These are phyloP conservation scores for Diachasma alloeum DNA, from an alignment of 1,140 invertebrate species.

Conservation along the genomic window DNA sequence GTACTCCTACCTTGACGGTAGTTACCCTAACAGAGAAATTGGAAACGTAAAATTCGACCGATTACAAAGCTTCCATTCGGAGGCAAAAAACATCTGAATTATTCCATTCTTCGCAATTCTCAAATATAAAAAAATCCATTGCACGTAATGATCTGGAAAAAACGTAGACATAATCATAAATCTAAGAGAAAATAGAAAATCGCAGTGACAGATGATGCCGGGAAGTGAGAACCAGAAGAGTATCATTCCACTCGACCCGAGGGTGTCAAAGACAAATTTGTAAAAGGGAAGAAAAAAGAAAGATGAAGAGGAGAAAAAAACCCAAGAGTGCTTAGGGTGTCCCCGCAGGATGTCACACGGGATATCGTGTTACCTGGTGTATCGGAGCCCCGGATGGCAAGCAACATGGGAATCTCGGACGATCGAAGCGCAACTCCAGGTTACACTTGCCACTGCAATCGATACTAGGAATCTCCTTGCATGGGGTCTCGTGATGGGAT, in stretches of 20 bases:
- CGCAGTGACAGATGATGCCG: constrained; percentile 4
- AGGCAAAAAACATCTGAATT: too few relatives aligned
- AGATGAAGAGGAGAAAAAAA: constrained; percentile 8
- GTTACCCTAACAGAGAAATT: too few relatives aligned
- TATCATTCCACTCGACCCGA: background rate
- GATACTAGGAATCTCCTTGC: background rate
- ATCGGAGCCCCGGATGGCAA: background rate
- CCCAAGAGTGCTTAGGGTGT: constrained; percentile 13
- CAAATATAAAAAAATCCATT: too few relatives aligned
- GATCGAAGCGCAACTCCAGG: constrained; percentile 1
- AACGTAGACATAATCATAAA: too few relatives aligned
- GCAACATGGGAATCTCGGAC: constrained; percentile 1
- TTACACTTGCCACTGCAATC: constrained; percentile 4
- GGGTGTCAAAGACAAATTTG: constrained; percentile 26
- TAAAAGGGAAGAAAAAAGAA: constrained; percentile 4
- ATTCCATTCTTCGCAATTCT: too few relatives aligned
- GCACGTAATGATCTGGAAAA: too few relatives aligned
- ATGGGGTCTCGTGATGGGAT: background rate
- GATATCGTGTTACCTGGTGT: constrained; percentile 24
- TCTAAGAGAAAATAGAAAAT: background rate
- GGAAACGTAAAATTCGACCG: too few relatives aligned
- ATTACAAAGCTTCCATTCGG: too few relatives aligned
- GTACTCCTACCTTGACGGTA: too few relatives aligned
- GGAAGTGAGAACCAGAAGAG: background rate
- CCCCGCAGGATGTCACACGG: constrained; percentile 27